A percentile compares a stretch with the other conserved stretches of the same genome.
Conservation (phyloP, 1,140 invertebrate genomes). For the Helicoverpa armigera region DNA sequence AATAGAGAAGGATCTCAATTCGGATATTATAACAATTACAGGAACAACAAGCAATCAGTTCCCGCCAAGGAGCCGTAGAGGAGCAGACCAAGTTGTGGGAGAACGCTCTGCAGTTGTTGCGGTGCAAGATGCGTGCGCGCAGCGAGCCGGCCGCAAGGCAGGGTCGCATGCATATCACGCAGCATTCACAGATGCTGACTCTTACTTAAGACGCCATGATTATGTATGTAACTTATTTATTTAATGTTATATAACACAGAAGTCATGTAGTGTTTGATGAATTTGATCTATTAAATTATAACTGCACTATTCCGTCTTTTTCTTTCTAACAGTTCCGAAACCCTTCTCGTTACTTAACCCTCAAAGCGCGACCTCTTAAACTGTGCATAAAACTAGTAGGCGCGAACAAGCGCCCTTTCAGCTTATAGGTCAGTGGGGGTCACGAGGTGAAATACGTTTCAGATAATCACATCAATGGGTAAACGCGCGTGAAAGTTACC, state of each 20-base stretch:
- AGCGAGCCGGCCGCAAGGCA: constrained; percentile 72
- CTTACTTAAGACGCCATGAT: constrained; percentile 63
- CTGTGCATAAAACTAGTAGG: background rate
- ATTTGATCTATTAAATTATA: background rate
- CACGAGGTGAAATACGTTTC: background rate
- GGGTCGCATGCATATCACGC: constrained; percentile 84
- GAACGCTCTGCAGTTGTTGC: constrained; percentile 76
- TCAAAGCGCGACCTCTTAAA: background rate
- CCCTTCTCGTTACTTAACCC: no score
- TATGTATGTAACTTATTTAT: background rate
- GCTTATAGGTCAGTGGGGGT: background rate
- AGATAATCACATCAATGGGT: background rate
- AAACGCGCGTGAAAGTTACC: background rate
- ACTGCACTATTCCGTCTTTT: no score
- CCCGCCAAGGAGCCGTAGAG: constrained; percentile 80
- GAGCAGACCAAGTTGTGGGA: constrained; percentile 82
- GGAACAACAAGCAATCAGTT: constrained; percentile 85
- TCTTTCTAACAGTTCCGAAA: no score
- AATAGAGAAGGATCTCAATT: no score
- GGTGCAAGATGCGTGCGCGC: constrained; percentile 80
- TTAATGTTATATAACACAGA: no score
- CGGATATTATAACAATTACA: constrained; percentile 51
- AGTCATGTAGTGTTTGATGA: background rate
- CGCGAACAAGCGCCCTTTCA: background rate
- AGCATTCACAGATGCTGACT: constrained; percentile 84